A percentile compares a stretch with the other conserved stretches of the same genome.
Conservation (phyloP, 1,140 invertebrate species). For the Ceratitis capitata region DNA sequence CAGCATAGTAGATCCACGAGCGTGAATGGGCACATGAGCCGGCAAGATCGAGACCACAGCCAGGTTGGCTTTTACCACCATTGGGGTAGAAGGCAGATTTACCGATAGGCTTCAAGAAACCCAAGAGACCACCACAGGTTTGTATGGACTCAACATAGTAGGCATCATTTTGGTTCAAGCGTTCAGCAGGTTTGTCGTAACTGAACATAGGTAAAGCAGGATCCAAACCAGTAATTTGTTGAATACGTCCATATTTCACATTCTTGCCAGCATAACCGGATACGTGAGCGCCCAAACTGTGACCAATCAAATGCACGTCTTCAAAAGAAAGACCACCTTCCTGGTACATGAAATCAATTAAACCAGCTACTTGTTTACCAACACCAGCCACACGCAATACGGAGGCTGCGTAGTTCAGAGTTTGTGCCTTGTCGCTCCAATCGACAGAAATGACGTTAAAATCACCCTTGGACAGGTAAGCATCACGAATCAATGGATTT, state of each 20-base stretch:
- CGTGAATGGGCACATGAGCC: slow-evolving; percentile 60
- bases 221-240: slow-evolving; percentile 65
- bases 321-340: slow-evolving; percentile 54
- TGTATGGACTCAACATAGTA: slow-evolving; percentile 67
- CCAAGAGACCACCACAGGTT: slow-evolving; percentile 68
- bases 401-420: slow-evolving; percentile 67
- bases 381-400: slow-evolving; percentile 54
- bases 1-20: slow-evolving; percentile 52
- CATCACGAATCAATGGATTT: slow-evolving; percentile 57
- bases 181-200: slow-evolving; percentile 51
- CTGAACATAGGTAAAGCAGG: slow-evolving; percentile 65
- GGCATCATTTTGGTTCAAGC: slow-evolving; percentile 64
- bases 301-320: slow-evolving; percentile 61
- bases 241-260: slow-evolving; percentile 50
- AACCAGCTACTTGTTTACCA: slow-evolving; percentile 57
- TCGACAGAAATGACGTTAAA: slow-evolving; percentile 71
- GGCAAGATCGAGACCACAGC: slow-evolving; percentile 65
- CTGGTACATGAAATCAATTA: slow-evolving; percentile 61
- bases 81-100: slow-evolving; percentile 70
- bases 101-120: slow-evolving; percentile 66
- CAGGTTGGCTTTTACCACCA: slow-evolving; percentile 68
- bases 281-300: slow-evolving; percentile 67
- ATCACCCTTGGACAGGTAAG: slow-evolving; percentile 68
- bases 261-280: slow-evolving; percentile 67
- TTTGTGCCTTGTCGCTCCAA: slow-evolving; percentile 70